Evolutionary conservation across 2,113 vertebrate species (phyloP).

Genomic region (Hepsetus odoe): DNA sequence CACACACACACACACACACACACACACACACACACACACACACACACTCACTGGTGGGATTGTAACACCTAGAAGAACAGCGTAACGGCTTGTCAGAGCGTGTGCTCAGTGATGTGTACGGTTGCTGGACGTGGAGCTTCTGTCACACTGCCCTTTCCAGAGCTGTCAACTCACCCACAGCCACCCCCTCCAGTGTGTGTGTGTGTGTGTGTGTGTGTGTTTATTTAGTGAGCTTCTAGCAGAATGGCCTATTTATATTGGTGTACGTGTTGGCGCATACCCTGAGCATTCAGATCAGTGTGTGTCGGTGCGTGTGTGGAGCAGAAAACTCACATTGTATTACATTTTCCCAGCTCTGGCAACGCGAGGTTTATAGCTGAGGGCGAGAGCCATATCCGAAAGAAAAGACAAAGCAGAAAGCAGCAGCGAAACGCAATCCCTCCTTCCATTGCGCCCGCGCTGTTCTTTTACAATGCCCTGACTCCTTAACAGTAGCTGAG

Average conservation of each 20-base stretch:
- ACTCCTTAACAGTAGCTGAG: neutral
- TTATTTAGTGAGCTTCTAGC: conserved; percentile 13
- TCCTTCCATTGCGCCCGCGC: neutral
- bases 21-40: conserved; percentile 11
- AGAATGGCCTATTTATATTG: conserved; percentile 36
- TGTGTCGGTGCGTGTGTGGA: conserved; percentile 8
- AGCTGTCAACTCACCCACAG: conserved; percentile 50
- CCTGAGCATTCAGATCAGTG: neutral
- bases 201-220: conserved; percentile 38
- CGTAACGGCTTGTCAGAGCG: conserved; percentile 49
- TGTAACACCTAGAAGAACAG: conserved; percentile 52
- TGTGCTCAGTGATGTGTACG: conserved; percentile 64
- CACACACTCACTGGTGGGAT: conserved; percentile 13
- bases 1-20: conserved; percentile 1
- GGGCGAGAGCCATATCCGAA: neutral
- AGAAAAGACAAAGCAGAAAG: neutral
- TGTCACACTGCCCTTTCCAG: conserved; percentile 71
- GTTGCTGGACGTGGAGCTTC: conserved; percentile 65
- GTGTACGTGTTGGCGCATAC: neutral
- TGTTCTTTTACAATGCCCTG: neutral
- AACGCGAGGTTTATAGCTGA: neutral
- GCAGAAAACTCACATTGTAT: neutral
- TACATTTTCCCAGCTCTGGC: neutral
- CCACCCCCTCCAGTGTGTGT: conserved; percentile 22
- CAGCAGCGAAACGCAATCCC: neutral